These are phyloP conservation scores for Progne subis DNA, from an alignment of 2,113 vertebrate genomes.

Conservation along the genomic window DNA sequence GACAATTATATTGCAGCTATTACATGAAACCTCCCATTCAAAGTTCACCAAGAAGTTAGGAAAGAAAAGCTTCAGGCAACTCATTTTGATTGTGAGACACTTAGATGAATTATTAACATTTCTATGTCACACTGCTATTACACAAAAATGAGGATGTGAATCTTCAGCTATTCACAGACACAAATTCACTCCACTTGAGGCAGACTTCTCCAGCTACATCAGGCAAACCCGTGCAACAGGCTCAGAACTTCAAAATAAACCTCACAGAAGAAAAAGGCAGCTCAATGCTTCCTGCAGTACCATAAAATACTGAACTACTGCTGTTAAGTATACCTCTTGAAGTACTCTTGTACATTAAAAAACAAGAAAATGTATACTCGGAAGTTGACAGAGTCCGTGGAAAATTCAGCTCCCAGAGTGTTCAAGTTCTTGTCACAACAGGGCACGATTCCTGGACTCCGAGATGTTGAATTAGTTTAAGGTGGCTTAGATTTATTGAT, in stretches of 20 bases:
- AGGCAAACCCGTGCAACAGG: not conserved
- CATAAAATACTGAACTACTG: not conserved
- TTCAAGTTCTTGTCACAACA: not conserved
- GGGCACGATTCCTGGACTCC: not conserved
- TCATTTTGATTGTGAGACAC: not conserved
- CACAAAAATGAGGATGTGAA: not conserved
- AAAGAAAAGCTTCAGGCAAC: not conserved
- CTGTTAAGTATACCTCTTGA: not conserved
- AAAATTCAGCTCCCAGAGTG: not conserved
- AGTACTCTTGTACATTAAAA: not conserved
- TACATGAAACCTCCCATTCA: not conserved
- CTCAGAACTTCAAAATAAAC: not conserved
- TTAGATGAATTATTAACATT: not conserved
- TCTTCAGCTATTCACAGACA: not conserved
- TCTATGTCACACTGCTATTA: not conserved
- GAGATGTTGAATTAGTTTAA: not conserved
- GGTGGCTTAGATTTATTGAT: not conserved
- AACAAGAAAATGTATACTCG: not conserved
- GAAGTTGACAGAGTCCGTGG: not conserved
- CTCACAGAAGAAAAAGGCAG: not conserved
- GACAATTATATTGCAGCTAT: not conserved
- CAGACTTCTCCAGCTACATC: not conserved
- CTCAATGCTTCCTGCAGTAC: not conserved
- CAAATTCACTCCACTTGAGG: not conserved
- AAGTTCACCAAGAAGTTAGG: not conserved